Base-by-base conservation (phyloP, 2,113 vertebrate species). In the Vidua macroura region DNA sequence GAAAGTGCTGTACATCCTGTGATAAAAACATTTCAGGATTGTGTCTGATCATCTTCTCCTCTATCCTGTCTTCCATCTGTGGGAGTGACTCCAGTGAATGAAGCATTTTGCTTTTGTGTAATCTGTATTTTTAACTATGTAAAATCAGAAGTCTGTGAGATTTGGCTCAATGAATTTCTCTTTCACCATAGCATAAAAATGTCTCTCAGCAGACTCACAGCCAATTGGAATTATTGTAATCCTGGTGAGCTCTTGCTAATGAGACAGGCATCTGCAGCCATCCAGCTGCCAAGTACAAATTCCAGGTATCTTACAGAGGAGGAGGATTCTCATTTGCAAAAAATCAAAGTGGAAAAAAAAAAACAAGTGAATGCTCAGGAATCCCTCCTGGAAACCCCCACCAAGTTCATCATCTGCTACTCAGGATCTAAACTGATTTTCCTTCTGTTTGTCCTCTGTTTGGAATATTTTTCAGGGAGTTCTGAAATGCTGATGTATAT, bases 211-310 rank as follows among this genome's bases (percentile, higher is more conserved):
- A 95, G 85, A 30, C 27, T 25, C 73, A 11, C 48, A 76, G 90
- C 41, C 86, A 60, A 41, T 83, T 64, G 88, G 82, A 95, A 85
- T 94, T 51, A 56, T 10, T 91, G 75, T 89, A 76, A 89, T 92
- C 83, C 83, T 66, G 2, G 85, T 91, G 86, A 92, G 82, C 80
- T 86, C 67, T 39, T 79, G 68, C 89, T 95, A 93, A 96, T 85
- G 90, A 93, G 91, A 51, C 64, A 67, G 76, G 33, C 83, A 76
- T 59, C 66, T 75, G 92, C 80, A 92, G n/a, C 83, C 67, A 66
- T 62, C 69, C 93, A 93, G 90, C 92, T 93, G 86, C 86, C 91
- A 91, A 52, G 9, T n/a, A 62, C 52, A 70, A 67, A 78, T 77
- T 67, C 53, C 72, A 91, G 73, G 80, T 86, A 30, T 55, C 41